Conservation (phyloP, 2,113 vertebrate species). For the Tonatia bakeri region DNA sequence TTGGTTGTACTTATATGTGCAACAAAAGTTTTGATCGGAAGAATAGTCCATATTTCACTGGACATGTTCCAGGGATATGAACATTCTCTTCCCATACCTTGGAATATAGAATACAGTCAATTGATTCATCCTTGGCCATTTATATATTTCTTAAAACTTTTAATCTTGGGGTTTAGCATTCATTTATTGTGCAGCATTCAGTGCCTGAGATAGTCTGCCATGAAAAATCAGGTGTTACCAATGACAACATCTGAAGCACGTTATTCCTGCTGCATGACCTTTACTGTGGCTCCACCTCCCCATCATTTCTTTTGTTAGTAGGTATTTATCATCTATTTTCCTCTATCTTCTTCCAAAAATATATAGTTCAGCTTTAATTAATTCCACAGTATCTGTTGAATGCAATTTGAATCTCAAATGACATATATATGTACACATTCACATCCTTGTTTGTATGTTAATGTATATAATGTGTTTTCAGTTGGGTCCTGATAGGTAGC, state of each 20-base stretch:
- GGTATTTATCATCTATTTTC: not conserved
- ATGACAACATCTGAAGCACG: fast-evolving
- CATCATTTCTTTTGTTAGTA: not conserved
- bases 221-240: not conserved
- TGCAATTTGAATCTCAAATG: not conserved
- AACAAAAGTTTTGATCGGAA: not conserved
- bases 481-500: not conserved
- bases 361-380: not conserved
- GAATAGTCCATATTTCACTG: not conserved
- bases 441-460: not conserved
- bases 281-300: not conserved
- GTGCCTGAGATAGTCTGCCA: not conserved
- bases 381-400: not conserved
- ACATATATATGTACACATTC: not conserved
- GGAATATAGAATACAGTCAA: not conserved
- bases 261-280: not conserved
- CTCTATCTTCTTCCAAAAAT: not conserved
- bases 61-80: fast-evolving
- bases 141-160: not conserved
- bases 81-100: not conserved
- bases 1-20: not conserved
- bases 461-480: not conserved
- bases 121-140: not conserved
- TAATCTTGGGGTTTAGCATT: not conserved
- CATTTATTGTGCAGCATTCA: not conserved